Evolutionary conservation across 1,140 invertebrate genomes (phyloP), one percentile per base, ranked within the genome.

Genomic region (Arion vulgaris): DNA sequence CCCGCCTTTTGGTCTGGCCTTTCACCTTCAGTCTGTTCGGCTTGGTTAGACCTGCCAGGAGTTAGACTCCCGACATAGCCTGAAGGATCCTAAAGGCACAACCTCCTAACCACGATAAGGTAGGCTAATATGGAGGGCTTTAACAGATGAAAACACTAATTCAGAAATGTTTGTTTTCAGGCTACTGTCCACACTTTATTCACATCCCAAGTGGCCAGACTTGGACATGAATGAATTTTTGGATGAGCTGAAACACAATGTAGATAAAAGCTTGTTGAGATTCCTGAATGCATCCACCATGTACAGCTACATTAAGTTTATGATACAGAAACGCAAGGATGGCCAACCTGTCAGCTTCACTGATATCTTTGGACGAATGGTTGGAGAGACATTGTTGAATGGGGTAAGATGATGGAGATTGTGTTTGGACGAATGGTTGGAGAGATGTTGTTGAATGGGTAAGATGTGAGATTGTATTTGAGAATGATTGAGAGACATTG

Each of bases 271-370:
- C 80, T 85, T 92, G 2, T 82, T 91, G 17, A 89, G 90, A 86
- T 83, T 92, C n/a, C 83, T 93, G 11, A 88, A 85, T 34, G 90
- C 90, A 9, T 83, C 87, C 62, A 88, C 85, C 74, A 85, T 92
- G 26, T 92, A 89, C 79, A 85, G 88, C 26, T 93, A 93, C 80
- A 80, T 92, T 38, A 88, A 89, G 13, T 87, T 86, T 53, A 92
- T 93, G 49, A 81, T 92, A 38, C 80, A 86, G 74, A 93, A 94
- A 86, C 86, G 90, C 34, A 87, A 86, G 49, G 86, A 86, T 53
- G 93, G 93, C 0, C 93, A 93, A 71, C 93, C 93, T 39, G 90
- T 94, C 45, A 92, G 92, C 81, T 93, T 93, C 83, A 94, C 93
- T 0, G 93, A 94, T 85, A 92, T 93, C 75, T 94, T 93, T 86